Conservation (phyloP, 2,113 vertebrate species). For the Ranitomeya variabilis region DNA sequence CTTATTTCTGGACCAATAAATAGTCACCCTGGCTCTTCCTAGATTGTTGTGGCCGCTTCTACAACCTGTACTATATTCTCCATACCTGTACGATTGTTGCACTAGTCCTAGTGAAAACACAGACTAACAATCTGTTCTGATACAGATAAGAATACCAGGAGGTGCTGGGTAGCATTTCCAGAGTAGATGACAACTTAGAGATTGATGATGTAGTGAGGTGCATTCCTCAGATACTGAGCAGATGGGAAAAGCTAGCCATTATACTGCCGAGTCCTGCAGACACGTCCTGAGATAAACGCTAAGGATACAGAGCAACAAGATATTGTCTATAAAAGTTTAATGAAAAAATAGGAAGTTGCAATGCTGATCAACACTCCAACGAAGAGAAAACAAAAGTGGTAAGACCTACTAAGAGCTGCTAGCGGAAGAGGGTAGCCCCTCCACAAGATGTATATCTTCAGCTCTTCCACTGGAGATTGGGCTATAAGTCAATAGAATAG, state of each 20-base stretch:
- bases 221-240: slow-evolving; percentile 9
- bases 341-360: background rate
- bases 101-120: background rate
- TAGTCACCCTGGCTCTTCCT: background rate
- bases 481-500: too few relatives aligned
- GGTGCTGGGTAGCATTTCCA: slow-evolving; percentile 1
- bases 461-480: background rate
- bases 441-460: background rate
- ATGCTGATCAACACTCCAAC: background rate
- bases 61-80: background rate
- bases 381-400: background rate
- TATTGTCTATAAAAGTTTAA: background rate
- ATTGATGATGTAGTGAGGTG: background rate
- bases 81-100: background rate
- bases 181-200: background rate
- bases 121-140: background rate
- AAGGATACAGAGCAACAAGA: background rate
- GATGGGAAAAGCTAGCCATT: background rate
- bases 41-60: background rate
- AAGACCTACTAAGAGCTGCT: background rate
- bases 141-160: slow-evolving; percentile 30
- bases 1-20: background rate
- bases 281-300: background rate
- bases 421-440: background rate
- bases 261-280: background rate